These are phyloP conservation scores for Neomicropteryx cornuta DNA, from an alignment of 1,140 invertebrate genomes.

Conservation along the genomic window DNA sequence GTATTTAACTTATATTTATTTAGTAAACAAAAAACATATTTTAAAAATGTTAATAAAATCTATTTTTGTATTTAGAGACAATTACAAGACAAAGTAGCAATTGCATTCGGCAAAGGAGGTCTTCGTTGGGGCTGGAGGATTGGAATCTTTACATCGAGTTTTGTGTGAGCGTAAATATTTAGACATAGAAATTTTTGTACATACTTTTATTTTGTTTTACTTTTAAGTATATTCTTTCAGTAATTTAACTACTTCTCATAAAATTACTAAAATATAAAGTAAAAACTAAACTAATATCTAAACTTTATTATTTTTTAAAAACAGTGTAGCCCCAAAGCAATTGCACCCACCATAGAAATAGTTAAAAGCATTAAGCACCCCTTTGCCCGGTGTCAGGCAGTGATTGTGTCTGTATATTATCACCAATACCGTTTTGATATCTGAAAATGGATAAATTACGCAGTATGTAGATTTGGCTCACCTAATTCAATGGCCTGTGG, in stretches of 20 bases:
- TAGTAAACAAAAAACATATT: background rate
- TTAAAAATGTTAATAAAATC: background rate
- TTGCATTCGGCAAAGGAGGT: constrained; percentile 45
- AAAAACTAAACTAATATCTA: background rate
- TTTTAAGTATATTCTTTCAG: constrained; percentile 17
- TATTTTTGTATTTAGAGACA: constrained; percentile 29
- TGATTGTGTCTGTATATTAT: too few relatives aligned
- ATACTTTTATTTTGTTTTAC: too few relatives aligned
- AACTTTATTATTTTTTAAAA: constrained; percentile 5
- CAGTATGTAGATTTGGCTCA: too few relatives aligned
- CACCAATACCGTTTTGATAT: too few relatives aligned
- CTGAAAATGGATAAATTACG: too few relatives aligned
- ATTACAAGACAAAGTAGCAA: constrained; percentile 43
- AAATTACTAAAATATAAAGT: constrained; percentile 1
- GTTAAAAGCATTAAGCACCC: too few relatives aligned
- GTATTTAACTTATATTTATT: background rate
- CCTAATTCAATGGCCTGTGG: too few relatives aligned
- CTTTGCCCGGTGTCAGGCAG: too few relatives aligned
- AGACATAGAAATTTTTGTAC: too few relatives aligned
- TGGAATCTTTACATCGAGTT: constrained; percentile 42
- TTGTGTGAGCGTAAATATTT: constrained; percentile 42
- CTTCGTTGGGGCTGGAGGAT: constrained; percentile 43
- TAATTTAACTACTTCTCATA: background rate
- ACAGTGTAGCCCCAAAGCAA: too few relatives aligned
- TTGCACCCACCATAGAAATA: too few relatives aligned